phyloP scores from a whole-genome alignment of 2,113 vertebrate species.

The Brienomyrus brachyistius region DNA sequence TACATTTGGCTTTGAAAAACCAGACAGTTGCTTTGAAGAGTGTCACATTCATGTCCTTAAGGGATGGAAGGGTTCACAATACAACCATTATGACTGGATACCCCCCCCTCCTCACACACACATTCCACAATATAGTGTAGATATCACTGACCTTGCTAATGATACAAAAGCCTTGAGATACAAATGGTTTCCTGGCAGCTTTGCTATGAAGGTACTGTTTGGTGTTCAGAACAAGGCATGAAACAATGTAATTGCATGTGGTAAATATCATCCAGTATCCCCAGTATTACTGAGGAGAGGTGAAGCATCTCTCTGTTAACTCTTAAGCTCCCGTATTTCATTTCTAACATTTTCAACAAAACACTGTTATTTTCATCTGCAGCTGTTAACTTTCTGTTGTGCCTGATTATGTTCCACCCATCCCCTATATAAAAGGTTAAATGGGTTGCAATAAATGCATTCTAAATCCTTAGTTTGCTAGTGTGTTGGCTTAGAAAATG shows the following conservation, averaged over 20 bases:
- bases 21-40: not conserved
- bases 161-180: not conserved
- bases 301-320: not conserved
- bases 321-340: not conserved
- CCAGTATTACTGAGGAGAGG: not conserved
- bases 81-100: not conserved
- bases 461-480: not conserved
- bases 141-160: not conserved
- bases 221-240: not conserved
- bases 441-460: not conserved
- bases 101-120: not conserved
- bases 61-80: not conserved
- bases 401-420: not conserved
- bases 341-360: not conserved
- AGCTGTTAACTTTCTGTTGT: not conserved
- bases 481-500: not conserved
- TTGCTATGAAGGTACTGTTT: not conserved
- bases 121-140: not conserved
- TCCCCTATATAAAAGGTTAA: not conserved
- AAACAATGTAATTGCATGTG: not conserved
- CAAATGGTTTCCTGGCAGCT: not conserved
- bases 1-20: constrained; percentile 1
- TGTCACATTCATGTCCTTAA: not conserved
- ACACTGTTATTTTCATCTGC: not conserved
- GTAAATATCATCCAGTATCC: not conserved